phyloP scores from a whole-genome alignment of 2,888 invertebrate genomes.

The Diachrysia chrysitis region DNA sequence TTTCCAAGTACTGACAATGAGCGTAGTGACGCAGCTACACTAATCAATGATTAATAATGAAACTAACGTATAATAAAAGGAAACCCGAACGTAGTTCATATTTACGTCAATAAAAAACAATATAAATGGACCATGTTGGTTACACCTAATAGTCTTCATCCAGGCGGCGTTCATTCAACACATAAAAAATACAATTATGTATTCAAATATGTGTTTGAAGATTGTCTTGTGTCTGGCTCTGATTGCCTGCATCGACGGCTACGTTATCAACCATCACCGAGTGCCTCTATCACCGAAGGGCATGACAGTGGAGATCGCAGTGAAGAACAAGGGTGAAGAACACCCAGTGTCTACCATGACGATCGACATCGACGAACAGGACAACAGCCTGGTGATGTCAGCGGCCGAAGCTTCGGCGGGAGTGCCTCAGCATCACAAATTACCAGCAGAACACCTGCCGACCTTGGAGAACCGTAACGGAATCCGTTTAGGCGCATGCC shows the following conservation, averaged over 20 bases:
- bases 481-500: conserved; percentile 58
- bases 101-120: background rate
- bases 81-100: background rate
- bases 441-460: conserved; percentile 11
- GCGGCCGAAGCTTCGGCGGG: conserved; percentile 16
- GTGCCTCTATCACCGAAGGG: conserved; percentile 53
- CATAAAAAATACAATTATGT: conserved; percentile 40
- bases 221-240: conserved; percentile 49
- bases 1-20: background rate
- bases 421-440: conserved; percentile 13
- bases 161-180: conserved; percentile 17
- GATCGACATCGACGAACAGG: conserved; percentile 41
- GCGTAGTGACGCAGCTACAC: background rate
- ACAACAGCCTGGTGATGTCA: conserved; percentile 32
- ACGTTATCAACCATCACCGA: conserved; percentile 39
- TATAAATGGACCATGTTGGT: background rate
- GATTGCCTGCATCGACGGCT: conserved; percentile 49
- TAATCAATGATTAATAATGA: background rate
- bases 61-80: conserved; percentile 1
- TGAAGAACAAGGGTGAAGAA: conserved; percentile 41
- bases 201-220: conserved; percentile 49
- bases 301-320: conserved; percentile 51
- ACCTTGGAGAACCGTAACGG: conserved; percentile 49
- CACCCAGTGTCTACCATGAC: conserved; percentile 40
- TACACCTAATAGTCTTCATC: background rate